These are phyloP conservation scores for Onychorhynchus coronatus DNA, from an alignment of 2,113 vertebrate genomes.

Conservation along the genomic window DNA sequence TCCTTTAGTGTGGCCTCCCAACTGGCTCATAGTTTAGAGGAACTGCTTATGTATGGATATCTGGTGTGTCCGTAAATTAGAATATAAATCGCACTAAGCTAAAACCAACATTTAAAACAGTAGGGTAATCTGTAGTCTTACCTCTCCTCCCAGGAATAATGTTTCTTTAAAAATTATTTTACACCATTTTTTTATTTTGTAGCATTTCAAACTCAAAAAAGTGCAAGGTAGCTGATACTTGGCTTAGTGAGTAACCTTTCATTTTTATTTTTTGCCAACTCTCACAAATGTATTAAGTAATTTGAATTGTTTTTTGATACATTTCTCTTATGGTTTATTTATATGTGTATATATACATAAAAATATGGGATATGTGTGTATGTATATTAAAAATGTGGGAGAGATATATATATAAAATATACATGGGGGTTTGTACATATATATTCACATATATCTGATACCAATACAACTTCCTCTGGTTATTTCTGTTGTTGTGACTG, in stretches of 20 bases:
- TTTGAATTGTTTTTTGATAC: neutral
- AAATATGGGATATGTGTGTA: neutral
- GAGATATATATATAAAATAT: neutral
- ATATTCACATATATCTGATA: neutral
- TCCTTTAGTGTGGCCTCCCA: neutral
- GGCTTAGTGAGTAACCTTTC: neutral
- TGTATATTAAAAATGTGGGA: neutral
- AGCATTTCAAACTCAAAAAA: neutral
- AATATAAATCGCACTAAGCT: neutral
- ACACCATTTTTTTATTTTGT: neutral
- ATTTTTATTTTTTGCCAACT: neutral
- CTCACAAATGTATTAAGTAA: neutral
- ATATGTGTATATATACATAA: neutral
- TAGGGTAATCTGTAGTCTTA: neutral
- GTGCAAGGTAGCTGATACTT: neutral
- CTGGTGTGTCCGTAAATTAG: neutral
- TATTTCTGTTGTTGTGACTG: neutral
- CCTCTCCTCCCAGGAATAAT: neutral
- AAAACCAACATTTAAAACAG: neutral
- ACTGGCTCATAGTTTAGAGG: neutral
- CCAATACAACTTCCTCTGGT: neutral
- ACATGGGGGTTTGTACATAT: accelerated
- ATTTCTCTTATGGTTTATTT: neutral
- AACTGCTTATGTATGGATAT: neutral
- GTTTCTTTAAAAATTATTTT: neutral